Evolutionary conservation across 2,888 invertebrate genomes (phyloP).

Genomic region (Scaptomyza parva): DNA sequence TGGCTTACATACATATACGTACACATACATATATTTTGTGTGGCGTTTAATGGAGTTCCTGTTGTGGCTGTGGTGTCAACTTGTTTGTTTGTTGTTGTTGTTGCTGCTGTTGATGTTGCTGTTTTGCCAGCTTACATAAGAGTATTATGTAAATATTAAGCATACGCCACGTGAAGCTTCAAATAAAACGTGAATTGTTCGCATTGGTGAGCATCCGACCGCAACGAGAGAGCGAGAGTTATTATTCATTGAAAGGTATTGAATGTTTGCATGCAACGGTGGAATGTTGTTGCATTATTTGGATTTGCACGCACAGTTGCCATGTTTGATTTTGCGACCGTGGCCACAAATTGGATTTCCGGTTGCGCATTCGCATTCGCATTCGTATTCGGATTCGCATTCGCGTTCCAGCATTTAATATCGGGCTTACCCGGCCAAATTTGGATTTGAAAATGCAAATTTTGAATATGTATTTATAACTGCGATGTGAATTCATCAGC

Average conservation of each 20-base stretch:
- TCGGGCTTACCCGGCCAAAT: background rate
- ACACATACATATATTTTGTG: background rate
- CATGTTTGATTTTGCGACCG: constrained; percentile 31
- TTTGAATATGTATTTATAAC: constrained; percentile 58
- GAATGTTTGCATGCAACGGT: background rate
- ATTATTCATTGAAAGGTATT: constrained; percentile 49
- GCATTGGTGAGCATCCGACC: constrained; percentile 7
- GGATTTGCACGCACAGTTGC: constrained; percentile 31
- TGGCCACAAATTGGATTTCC: constrained; percentile 66
- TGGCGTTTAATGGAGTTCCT: constrained; percentile 14
- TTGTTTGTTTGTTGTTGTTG: constrained; percentile 23
- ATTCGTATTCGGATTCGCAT: too few species aligned
- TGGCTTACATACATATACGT: background rate
- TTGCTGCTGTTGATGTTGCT: too few species aligned
- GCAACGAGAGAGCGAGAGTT: constrained; percentile 19
- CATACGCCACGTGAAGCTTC: constrained; percentile 39
- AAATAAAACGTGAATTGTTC: constrained; percentile 37
- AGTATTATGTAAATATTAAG: constrained; percentile 45
- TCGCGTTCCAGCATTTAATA: background rate
- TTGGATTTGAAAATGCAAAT: constrained; percentile 38
- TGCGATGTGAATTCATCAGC: constrained; percentile 60
- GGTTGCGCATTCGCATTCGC: constrained; percentile 16
- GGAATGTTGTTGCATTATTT: constrained; percentile 29
- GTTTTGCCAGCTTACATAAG: constrained; percentile 28
- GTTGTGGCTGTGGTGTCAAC: constrained; percentile 14